These are phyloP conservation scores for Caenorhabditis sulstoni DNA, from an alignment of 2,888 invertebrate genomes.

Conservation along the genomic window DNA sequence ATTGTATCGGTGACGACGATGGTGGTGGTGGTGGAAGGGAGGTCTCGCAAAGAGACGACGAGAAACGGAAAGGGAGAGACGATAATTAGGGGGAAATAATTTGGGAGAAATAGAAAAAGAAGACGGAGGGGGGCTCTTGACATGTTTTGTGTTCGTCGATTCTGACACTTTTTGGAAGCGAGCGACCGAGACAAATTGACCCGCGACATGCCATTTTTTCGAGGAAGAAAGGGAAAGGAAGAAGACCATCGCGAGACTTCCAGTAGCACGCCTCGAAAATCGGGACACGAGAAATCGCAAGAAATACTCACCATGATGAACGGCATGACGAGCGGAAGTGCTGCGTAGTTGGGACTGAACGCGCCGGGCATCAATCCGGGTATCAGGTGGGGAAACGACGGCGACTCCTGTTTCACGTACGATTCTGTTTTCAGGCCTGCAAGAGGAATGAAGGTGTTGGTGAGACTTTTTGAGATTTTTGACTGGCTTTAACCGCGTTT, in stretches of 20 bases:
- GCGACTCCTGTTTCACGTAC: constrained; percentile 59
- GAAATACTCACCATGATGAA: constrained; percentile 52
- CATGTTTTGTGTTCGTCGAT: constrained; percentile 31
- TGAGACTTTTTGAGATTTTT: too few species aligned
- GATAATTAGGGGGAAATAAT: constrained; percentile 55
- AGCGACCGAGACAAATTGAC: constrained; percentile 38
- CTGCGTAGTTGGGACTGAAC: constrained; percentile 46
- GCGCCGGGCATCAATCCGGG: constrained; percentile 30
- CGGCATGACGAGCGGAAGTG: constrained; percentile 53
- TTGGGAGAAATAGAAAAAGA: constrained; percentile 8
- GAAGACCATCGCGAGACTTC: too few species aligned
- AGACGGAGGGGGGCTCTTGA: constrained; percentile 44
- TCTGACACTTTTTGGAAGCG: background rate
- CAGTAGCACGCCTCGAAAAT: background rate
- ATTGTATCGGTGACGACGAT: constrained; percentile 43
- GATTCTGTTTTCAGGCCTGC: constrained; percentile 37
- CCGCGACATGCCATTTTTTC: constrained; percentile 12
- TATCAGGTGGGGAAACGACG: constrained; percentile 58
- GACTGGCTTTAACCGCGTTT: too few species aligned
- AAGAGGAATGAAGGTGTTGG: too few species aligned
- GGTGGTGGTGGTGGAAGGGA: too few species aligned
- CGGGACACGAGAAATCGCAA: constrained; percentile 1
- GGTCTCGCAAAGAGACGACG: background rate
- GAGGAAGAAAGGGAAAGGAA: too few species aligned
- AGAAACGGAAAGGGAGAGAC: background rate